phyloP scores from a whole-genome alignment of 2,113 vertebrate species.

The Heteronetta atricapilla region DNA sequence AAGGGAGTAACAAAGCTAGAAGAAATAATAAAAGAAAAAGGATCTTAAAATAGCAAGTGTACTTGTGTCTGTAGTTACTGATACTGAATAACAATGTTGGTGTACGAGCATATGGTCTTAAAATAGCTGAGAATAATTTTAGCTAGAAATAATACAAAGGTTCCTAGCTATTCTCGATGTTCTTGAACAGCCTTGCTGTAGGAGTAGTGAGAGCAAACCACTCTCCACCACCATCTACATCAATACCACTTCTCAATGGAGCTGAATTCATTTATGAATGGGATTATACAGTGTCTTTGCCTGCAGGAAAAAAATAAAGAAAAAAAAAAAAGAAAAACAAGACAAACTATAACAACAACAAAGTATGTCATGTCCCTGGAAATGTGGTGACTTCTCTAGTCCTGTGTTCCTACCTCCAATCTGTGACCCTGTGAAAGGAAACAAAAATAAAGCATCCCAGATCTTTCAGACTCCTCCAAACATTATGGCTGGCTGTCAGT shows the following conservation, averaged over 20 bases:
- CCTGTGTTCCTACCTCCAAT: not conserved
- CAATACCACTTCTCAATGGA: not conserved
- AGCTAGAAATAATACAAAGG: slow-evolving; percentile 46
- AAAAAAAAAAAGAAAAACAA: too few species aligned
- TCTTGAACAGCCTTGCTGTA: slow-evolving; percentile 42
- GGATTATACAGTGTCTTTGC: not conserved
- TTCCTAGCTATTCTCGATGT: slow-evolving; percentile 8
- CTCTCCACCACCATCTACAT: not conserved
- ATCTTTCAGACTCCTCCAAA: not conserved
- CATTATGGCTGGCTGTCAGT: not conserved
- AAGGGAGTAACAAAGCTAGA: not conserved
- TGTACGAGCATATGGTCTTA: slow-evolving; percentile 30
- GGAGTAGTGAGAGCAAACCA: slow-evolving; percentile 43
- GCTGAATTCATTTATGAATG: slow-evolving; percentile 52
- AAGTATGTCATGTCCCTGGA: not conserved
- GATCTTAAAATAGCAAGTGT: not conserved
- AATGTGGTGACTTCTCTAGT: not conserved
- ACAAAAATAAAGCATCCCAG: not conserved
- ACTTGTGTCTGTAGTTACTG: not conserved
- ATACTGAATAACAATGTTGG: slow-evolving; percentile 15
- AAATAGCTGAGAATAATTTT: slow-evolving; percentile 43
- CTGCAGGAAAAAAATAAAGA: not conserved
- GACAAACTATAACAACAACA: not conserved
- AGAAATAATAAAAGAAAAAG: not conserved
- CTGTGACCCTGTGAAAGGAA: not conserved